Evolutionary conservation across 1,140 invertebrate genomes (phyloP), one percentile per base, ranked within the genome.

Genomic region (Lepidurus apus): DNA sequence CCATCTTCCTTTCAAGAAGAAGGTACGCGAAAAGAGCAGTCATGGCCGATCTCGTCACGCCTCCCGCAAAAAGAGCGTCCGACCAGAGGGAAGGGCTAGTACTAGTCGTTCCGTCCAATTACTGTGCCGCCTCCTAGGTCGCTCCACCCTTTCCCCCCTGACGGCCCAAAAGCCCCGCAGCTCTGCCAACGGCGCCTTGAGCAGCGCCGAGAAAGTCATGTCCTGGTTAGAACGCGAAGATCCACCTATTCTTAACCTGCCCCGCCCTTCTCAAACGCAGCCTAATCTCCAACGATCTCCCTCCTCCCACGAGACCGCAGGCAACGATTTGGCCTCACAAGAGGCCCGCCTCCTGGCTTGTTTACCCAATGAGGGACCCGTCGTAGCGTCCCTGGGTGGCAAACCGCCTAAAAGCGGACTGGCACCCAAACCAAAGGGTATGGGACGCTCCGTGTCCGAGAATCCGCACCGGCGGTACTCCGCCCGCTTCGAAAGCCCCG

Each of bases 1-100:
- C 24, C 92, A 93, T 85, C 86, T 93, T 47, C 91, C 91, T 74
- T 86, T 93, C 53, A 92, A 92, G 83, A 90, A 91, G 82, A 91
- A 91, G 84, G 91, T 93, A 1, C 87, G 91, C 42, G 90, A 91
- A 47, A 89, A 80, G 43, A 17, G 34, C 43, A 43, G 44, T 13
- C 73, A 21, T 65, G 53, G 53, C 17, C 53, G 53, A 17, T 65
- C 53, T 7, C 17, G 17, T 21, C 53, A 65, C 21, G 6, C 53
- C 13, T 65, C 53, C 6, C 53, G 21, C 13, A 21, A 13, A n/a
- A 65, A 65, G 34, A 34, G 34, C 34, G 34, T 34, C 34, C 34
- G 34, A 34, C 34, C 34, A 4, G 34, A 73, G 13, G 73, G 43
- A 8, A 74, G 65, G 75, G 21, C 44, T 7, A 79, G 43, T 43